Conservation (phyloP, 1,140 invertebrate species). For the Scaptodrosophila lebanonensis region DNA sequence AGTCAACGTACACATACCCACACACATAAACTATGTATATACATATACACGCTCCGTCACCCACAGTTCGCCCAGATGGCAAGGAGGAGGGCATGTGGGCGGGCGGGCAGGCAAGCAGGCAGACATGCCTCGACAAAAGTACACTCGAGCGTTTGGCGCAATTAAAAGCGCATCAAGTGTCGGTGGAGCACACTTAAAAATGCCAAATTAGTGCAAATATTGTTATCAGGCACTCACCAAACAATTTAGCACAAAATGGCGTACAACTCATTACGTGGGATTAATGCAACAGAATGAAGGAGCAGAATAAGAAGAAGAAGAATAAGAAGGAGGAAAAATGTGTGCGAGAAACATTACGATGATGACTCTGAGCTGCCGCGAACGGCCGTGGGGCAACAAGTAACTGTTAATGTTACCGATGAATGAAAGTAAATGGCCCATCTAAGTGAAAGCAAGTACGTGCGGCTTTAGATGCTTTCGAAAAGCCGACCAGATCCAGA, state of each 20-base stretch:
- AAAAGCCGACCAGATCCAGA: too few species aligned
- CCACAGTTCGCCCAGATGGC: too few species aligned
- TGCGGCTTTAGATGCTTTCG: too few species aligned
- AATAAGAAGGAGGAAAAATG: conserved; percentile 19
- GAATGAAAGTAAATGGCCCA: too few species aligned
- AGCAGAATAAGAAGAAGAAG: neutral
- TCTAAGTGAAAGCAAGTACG: too few species aligned
- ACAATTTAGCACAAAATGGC: conserved; percentile 77
- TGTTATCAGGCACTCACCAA: conserved; percentile 77
- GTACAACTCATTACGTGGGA: conserved; percentile 76
- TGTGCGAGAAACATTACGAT: conserved; percentile 14
- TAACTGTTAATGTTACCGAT: too few species aligned
- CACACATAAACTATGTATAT: neutral
- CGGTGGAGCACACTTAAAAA: conserved; percentile 76
- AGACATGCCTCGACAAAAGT: conserved; percentile 32
- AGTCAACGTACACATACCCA: conserved; percentile 5
- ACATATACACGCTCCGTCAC: neutral
- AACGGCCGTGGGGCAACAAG: too few species aligned
- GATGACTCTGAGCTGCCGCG: neutral
- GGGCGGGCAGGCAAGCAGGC: too few species aligned
- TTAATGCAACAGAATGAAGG: conserved; percentile 52
- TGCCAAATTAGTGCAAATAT: conserved; percentile 77
- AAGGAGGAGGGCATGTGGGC: too few species aligned
- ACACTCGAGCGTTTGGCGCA: conserved; percentile 71
- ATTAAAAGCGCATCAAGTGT: conserved; percentile 77